Base-by-base conservation (phyloP, 2,797 vertebrate genomes). In the Cottoperca gobio region DNA sequence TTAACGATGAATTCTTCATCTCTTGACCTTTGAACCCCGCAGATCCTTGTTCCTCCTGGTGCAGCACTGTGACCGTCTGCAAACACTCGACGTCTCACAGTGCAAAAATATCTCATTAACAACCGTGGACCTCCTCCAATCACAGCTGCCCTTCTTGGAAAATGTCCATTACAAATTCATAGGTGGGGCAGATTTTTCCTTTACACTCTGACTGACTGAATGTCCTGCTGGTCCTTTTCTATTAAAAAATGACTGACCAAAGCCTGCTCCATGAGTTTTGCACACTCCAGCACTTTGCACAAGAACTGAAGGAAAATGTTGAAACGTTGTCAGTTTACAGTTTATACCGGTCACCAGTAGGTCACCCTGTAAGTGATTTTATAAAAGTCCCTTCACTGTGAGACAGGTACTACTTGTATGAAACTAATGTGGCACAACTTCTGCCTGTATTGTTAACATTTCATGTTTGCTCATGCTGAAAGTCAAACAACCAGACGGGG, bases 61-160 rank as follows among this genome's bases (percentile, higher is more conserved):
- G 7, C 90, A 91, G 76, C 90, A 92, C 61, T 97, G 96, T 62
- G 92, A 82, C 66, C 92, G 94, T 31, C 93, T 97, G 58, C 92
- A 73, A 70, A 94, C 93, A 2, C 88, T 97, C 31, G 96, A 97
- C 65, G 78, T 97, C 67, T 95, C 95, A 46, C 91, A 92, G 93
- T 97, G 96, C 75, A 93, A 93, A 67, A 89, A 94, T 17, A 92
- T 97, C 69, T 94, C 89, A 0, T 58, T 90, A 24, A 76, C 90
- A 1, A 86, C 92, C 0, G 80, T 96, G 45, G 95, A 95, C 58
- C 84, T 55, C 55, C 91, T 97, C 26, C 95, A 96, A 11, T 92
- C 93, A 1, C 91, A 91, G 69, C 91, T 96, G 62, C 95, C 95
- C 59, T 95, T 94, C 69, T 81, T 96, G 76, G 95, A 95, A 68